Conservation (phyloP, 1,140 invertebrate genomes). For the Archivesica marissinica region DNA sequence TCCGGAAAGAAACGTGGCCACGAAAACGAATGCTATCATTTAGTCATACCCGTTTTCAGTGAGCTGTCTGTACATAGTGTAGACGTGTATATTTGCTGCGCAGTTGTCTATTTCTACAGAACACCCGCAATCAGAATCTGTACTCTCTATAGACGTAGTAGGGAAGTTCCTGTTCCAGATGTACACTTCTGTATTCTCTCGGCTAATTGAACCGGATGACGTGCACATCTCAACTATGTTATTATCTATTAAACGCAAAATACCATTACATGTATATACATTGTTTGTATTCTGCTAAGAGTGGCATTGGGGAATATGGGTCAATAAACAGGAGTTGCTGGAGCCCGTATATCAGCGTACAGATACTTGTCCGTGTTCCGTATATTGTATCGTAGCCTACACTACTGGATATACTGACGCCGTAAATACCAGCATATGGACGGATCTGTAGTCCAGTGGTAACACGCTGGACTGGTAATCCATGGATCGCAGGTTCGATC, state of each 20-base stretch:
- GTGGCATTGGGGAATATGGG: background rate
- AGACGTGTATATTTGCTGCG: background rate
- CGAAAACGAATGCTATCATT: no score
- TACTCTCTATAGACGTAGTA: background rate
- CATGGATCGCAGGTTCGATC: no score
- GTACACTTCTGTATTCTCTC: background rate
- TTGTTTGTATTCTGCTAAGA: background rate
- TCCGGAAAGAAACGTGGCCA: no score
- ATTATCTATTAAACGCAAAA: background rate
- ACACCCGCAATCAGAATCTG: background rate
- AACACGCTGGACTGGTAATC: no score
- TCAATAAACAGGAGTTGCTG: background rate
- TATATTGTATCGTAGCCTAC: background rate
- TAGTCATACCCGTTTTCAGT: background rate
- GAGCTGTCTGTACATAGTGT: conserved; percentile 18
- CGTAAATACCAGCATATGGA: background rate
- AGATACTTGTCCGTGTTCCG: background rate
- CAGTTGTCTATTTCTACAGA: conserved; percentile 29
- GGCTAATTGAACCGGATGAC: background rate
- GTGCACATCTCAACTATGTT: conserved; percentile 27
- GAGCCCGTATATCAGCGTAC: background rate
- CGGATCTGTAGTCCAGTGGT: no score
- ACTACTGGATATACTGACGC: background rate
- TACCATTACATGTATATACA: background rate
- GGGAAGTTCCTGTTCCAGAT: conserved; percentile 21